Conservation (phyloP, 2,113 vertebrate genomes). For the Phalacrocorax aristotelis region DNA sequence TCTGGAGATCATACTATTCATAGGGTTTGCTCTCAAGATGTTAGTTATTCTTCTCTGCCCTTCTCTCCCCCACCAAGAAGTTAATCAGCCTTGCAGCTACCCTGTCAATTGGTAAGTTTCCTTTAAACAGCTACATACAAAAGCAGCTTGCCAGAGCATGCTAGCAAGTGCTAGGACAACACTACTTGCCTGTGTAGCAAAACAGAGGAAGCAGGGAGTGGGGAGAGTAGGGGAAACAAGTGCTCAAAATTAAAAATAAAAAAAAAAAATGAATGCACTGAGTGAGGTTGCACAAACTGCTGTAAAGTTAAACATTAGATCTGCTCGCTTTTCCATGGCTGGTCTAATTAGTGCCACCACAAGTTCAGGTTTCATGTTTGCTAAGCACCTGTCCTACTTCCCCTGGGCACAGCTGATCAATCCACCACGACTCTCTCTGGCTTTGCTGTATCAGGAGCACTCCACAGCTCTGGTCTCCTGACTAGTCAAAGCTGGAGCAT, state of each 20-base stretch:
- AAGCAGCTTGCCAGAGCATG: background rate
- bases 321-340: background rate
- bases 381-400: background rate
- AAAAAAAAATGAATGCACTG: background rate
- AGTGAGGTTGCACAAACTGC: background rate
- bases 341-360: background rate
- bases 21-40: background rate
- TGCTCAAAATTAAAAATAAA: background rate
- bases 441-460: background rate
- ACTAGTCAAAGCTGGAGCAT: background rate
- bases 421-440: fast-evolving
- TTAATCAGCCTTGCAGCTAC: background rate
- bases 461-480: background rate
- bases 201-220: background rate
- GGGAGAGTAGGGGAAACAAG: background rate
- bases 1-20: background rate
- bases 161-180: background rate
- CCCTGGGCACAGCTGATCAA: too few species aligned
- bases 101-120: background rate
- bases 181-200: background rate
- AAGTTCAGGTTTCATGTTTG: background rate
- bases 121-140: background rate
- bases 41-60: background rate
- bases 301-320: background rate
- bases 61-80: background rate